Evolutionary conservation across 2,888 invertebrate species (phyloP).

Genomic region (Argyra leucocephala): DNA sequence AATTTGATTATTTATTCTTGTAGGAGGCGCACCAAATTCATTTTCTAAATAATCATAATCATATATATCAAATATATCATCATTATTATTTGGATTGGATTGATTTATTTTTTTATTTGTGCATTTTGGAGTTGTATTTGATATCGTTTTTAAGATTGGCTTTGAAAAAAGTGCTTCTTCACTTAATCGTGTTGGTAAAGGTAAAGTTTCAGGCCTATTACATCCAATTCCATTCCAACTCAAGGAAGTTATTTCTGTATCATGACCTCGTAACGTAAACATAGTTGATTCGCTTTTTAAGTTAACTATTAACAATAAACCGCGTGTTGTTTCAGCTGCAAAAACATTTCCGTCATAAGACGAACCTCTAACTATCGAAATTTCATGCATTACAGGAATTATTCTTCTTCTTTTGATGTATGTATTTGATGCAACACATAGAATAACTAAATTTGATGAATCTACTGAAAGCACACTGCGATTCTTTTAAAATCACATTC

Average conservation of each 20-base stretch:
- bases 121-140: not conserved
- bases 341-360: slow-evolving; percentile 36
- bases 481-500: slow-evolving; percentile 31
- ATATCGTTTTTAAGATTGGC: not conserved
- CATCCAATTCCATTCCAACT: slow-evolving; percentile 29
- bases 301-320: slow-evolving; percentile 36
- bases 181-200: not conserved
- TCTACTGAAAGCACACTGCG: slow-evolving; percentile 38
- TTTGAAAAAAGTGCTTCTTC: not conserved
- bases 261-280: slow-evolving; percentile 59
- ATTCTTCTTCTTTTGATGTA: slow-evolving; percentile 34
- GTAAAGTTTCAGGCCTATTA: not conserved
- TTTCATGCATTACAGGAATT: slow-evolving; percentile 29
- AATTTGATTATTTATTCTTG: slow-evolving; percentile 18
- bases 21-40: slow-evolving; percentile 38
- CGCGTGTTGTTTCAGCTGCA: slow-evolving; percentile 36
- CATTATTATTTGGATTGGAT: slow-evolving; percentile 14
- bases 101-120: slow-evolving; percentile 2
- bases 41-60: slow-evolving; percentile 40
- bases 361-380: slow-evolving; percentile 34
- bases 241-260: slow-evolving; percentile 55
- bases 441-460: slow-evolving; percentile 34
- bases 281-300: slow-evolving; percentile 32
- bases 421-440: slow-evolving; percentile 39
- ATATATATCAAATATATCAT: slow-evolving; percentile 41